These are phyloP conservation scores for Allobates femoralis DNA, from an alignment of 2,797 vertebrate species.

Conservation along the genomic window DNA sequence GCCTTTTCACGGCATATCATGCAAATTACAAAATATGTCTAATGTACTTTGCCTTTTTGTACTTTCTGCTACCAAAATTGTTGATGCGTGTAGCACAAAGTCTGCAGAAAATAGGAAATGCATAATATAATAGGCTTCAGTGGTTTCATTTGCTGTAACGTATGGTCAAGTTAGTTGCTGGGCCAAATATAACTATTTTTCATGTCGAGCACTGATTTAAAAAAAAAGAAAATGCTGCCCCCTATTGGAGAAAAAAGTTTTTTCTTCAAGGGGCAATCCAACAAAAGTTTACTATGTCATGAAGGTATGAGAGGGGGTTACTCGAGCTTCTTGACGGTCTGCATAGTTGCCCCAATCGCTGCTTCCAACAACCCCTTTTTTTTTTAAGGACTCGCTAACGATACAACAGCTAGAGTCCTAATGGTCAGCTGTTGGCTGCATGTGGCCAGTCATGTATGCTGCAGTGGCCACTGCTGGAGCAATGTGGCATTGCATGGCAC, in stretches of 20 bases:
- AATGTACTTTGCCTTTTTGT: slow-evolving; percentile 60
- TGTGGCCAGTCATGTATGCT: background rate
- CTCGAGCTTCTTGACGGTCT: background rate
- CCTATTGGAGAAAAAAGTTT: background rate
- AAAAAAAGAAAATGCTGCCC: background rate
- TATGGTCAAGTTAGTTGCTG: background rate
- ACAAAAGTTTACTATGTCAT: background rate
- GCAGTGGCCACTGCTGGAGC: background rate
- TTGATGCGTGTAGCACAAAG: slow-evolving; percentile 65
- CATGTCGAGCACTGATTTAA: background rate
- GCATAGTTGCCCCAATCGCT: background rate
- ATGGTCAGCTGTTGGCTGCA: background rate
- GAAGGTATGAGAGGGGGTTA: background rate
- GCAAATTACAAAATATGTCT: slow-evolving; percentile 61
- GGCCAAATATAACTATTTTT: background rate
- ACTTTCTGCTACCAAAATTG: slow-evolving; percentile 59
- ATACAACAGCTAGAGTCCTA: background rate
- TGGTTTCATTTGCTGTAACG: slow-evolving; percentile 63
- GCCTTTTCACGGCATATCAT: slow-evolving; percentile 58
- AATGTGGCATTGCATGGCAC: background rate
- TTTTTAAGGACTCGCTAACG: background rate
- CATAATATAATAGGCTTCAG: slow-evolving; percentile 57
- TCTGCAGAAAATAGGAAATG: slow-evolving; percentile 66
- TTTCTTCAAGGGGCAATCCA: background rate
- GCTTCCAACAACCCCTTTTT: background rate